These are phyloP conservation scores for Macroramphosus scolopax DNA, from an alignment of 2,797 vertebrate genomes.

Conservation along the genomic window DNA sequence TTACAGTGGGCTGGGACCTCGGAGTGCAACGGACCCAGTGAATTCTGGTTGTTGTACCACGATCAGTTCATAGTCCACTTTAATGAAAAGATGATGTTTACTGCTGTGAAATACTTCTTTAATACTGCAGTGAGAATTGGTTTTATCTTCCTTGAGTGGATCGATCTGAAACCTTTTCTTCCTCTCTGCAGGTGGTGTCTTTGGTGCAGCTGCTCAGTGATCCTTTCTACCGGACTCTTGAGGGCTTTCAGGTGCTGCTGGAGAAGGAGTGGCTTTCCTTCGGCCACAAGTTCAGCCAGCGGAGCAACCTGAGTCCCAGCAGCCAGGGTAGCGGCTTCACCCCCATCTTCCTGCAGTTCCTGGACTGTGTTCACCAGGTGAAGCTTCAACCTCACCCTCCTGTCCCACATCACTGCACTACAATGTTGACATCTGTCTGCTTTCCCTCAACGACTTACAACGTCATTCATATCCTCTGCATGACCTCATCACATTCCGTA, in stretches of 20 bases:
- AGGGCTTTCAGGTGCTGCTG: conserved; percentile 93
- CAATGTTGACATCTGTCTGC: conserved; percentile 1
- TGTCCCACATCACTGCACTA: not conserved
- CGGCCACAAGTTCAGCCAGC: conserved; percentile 95
- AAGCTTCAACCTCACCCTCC: conserved; percentile 35
- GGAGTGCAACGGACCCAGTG: no score
- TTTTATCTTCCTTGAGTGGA: no score
- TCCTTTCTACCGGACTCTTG: conserved; percentile 95
- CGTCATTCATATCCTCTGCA: conserved; percentile 27
- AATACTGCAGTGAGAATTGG: no score
- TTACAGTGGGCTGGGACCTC: no score
- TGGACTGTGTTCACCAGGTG: conserved; percentile 98
- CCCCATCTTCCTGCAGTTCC: conserved; percentile 94
- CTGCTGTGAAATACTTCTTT: no score
- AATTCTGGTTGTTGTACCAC: no score
- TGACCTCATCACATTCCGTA: conserved; percentile 69
- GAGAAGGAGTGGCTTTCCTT: conserved; percentile 99
- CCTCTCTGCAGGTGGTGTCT: conserved; percentile 84
- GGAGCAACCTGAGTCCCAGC: conserved; percentile 88
- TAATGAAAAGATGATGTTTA: no score
- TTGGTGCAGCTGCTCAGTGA: conserved; percentile 94
- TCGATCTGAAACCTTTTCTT: no score
- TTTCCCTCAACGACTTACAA: no score
- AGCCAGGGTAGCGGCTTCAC: conserved; percentile 94
- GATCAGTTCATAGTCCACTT: no score